These are phyloP conservation scores for Drosophila oshimai DNA, from an alignment of 1,140 invertebrate genomes.

Conservation along the genomic window DNA sequence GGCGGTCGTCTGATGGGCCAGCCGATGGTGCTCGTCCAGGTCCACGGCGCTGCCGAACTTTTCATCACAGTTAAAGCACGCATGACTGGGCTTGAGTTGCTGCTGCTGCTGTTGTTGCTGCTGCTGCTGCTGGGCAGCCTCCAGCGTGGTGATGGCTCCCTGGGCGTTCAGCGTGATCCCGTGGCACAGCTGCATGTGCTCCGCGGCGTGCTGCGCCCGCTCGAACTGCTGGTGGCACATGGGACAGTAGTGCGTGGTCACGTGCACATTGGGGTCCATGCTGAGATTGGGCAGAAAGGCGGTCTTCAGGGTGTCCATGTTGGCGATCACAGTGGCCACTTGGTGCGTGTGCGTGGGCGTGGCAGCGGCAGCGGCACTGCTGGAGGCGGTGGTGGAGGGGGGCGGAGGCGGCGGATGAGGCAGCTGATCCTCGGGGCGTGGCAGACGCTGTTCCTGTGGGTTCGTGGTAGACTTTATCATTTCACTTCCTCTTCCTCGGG, in stretches of 20 bases:
- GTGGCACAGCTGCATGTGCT: slow-evolving; percentile 79
- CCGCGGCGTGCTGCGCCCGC: slow-evolving; percentile 60
- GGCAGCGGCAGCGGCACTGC: slow-evolving; percentile 33
- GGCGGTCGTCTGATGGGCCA: slow-evolving; percentile 68
- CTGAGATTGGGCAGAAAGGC: slow-evolving; percentile 79
- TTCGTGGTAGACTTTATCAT: slow-evolving; percentile 80
- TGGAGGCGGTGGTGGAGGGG: slow-evolving; percentile 31
- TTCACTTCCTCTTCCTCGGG: slow-evolving; percentile 51
- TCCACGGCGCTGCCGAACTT: slow-evolving; percentile 72
- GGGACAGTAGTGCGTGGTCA: slow-evolving; percentile 68
- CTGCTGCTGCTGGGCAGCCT: slow-evolving; percentile 50
- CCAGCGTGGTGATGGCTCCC: slow-evolving; percentile 55
- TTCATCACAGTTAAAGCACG: slow-evolving; percentile 77
- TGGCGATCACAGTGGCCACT: slow-evolving; percentile 63
- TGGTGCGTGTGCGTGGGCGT: slow-evolving; percentile 63
- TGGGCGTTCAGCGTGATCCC: slow-evolving; percentile 58
- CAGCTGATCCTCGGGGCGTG: slow-evolving; percentile 70
- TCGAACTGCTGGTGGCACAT: slow-evolving; percentile 79
- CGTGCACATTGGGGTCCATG: slow-evolving; percentile 71
- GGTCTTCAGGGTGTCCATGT: slow-evolving; percentile 79
- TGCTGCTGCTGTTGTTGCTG: slow-evolving; percentile 59
- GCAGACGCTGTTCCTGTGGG: slow-evolving; percentile 81
- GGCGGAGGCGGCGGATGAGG: slow-evolving; percentile 34
- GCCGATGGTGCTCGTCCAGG: slow-evolving; percentile 73
- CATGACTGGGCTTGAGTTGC: slow-evolving; percentile 58